phyloP scores from a whole-genome alignment of 2,888 invertebrate species.

The Lasioglossum zephyrum region DNA sequence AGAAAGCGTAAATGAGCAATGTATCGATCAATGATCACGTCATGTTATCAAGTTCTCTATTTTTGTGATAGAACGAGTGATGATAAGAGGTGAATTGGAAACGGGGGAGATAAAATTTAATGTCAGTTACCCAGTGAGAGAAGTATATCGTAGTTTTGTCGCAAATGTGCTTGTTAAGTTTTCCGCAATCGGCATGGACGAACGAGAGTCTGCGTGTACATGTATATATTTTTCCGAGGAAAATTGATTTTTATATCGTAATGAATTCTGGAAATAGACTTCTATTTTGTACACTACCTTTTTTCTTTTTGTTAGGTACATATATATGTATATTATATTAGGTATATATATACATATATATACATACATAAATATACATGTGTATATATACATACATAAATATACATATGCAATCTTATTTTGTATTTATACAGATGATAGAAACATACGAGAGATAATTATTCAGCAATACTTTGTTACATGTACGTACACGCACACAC shows the following conservation, averaged over 20 bases:
- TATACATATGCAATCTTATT: slow-evolving; percentile 60
- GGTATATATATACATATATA: not conserved
- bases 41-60: slow-evolving; percentile 29
- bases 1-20: not conserved
- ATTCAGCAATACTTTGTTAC: slow-evolving; percentile 51
- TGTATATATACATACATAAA: too few relatives aligned
- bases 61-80: slow-evolving; percentile 54
- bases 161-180: slow-evolving; percentile 65
- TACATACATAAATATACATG: slow-evolving; percentile 12
- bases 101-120: slow-evolving; percentile 55
- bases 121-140: slow-evolving; percentile 73
- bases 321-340: slow-evolving; percentile 9
- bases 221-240: slow-evolving; percentile 60
- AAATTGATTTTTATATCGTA: slow-evolving; percentile 65
- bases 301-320: slow-evolving; percentile 45
- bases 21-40: slow-evolving; percentile 17
- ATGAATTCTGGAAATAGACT: slow-evolving; percentile 65
- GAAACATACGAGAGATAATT: slow-evolving; percentile 37
- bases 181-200: slow-evolving; percentile 55
- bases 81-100: slow-evolving; percentile 14
- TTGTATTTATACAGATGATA: slow-evolving; percentile 71
- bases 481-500: slow-evolving; percentile 46
- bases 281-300: slow-evolving; percentile 76
- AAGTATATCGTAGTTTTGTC: slow-evolving; percentile 65
- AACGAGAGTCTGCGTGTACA: slow-evolving; percentile 56